phyloP scores from a whole-genome alignment of 37 sponge, comb jelly and placozoan species.

The Amphimedon queenslandica region DNA sequence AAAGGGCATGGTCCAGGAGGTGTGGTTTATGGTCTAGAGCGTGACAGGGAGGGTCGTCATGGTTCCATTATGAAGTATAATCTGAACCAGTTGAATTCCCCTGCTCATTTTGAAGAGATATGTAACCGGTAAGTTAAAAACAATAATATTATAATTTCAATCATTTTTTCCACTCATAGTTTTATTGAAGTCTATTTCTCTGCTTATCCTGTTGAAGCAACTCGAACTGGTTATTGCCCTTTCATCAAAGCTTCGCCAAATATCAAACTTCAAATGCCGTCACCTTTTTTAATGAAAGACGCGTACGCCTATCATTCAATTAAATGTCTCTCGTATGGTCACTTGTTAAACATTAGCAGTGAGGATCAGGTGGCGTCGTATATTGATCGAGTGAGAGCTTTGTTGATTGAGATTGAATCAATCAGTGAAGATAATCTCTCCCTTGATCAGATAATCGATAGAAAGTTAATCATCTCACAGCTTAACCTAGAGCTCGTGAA shows the following conservation, averaged over 20 bases:
- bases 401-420: slow-evolving; percentile 24
- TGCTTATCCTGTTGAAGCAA: slow-evolving; percentile 48
- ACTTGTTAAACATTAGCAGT: neutral
- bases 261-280: neutral
- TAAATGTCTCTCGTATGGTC: slow-evolving; percentile 17
- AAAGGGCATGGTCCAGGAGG: slow-evolving; percentile 16
- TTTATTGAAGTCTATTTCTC: slow-evolving; percentile 41
- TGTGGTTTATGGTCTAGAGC: slow-evolving; percentile 58
- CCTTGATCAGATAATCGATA: slow-evolving; percentile 46
- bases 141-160: neutral
- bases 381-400: neutral
- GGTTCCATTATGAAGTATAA: slow-evolving; percentile 60
- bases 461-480: slow-evolving; percentile 32
- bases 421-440: slow-evolving; percentile 12
- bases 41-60: slow-evolving; percentile 34
- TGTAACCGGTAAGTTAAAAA: slow-evolving; percentile 35
- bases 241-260: neutral
- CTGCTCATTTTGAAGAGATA: slow-evolving; percentile 42
- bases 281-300: neutral
- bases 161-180: slow-evolving; percentile 6
- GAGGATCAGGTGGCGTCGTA: slow-evolving; percentile 4
- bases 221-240: slow-evolving; percentile 40
- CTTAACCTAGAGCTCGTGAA: slow-evolving; percentile 37
- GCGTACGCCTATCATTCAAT: slow-evolving; percentile 4
- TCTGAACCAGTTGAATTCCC: slow-evolving; percentile 46